phyloP scores from a whole-genome alignment of 2,113 vertebrate species.

The Corydoras maculifer region DNA sequence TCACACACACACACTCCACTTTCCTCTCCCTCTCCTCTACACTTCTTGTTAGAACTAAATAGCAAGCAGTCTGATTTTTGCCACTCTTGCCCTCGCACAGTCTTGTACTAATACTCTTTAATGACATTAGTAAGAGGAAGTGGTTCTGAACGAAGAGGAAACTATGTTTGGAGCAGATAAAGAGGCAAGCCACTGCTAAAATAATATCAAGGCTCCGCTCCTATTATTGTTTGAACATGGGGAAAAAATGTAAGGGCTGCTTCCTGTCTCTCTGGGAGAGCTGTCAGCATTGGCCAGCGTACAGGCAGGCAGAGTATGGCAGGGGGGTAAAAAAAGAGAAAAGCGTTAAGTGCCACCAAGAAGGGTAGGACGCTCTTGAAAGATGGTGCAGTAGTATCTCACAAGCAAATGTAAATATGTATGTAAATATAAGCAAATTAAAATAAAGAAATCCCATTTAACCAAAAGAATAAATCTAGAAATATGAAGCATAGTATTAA shows the following conservation, averaged over 20 bases:
- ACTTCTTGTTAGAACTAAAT: constrained; percentile 44
- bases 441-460: no score
- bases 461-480: no score
- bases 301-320: neutral
- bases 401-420: no score
- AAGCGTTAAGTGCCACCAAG: no score
- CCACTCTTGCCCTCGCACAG: constrained; percentile 3
- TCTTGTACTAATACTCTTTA: constrained; percentile 27
- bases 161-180: constrained; percentile 80
- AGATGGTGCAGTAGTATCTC: no score
- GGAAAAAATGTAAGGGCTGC: constrained; percentile 57
- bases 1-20: constrained; percentile 14
- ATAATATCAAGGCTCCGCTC: constrained; percentile 67
- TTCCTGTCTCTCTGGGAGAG: constrained; percentile 56
- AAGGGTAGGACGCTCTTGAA: no score
- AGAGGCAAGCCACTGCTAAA: constrained; percentile 67
- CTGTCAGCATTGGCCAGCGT: constrained; percentile 39
- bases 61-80: constrained; percentile 33
- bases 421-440: no score
- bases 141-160: constrained; percentile 68
- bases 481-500: no score
- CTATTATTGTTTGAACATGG: constrained; percentile 67
- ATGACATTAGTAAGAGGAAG: constrained; percentile 60
- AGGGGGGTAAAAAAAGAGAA: neutral
- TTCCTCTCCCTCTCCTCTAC: constrained; percentile 42